Evolutionary conservation across 2,888 invertebrate species (phyloP).

Genomic region (Eristalinus aeneus): DNA sequence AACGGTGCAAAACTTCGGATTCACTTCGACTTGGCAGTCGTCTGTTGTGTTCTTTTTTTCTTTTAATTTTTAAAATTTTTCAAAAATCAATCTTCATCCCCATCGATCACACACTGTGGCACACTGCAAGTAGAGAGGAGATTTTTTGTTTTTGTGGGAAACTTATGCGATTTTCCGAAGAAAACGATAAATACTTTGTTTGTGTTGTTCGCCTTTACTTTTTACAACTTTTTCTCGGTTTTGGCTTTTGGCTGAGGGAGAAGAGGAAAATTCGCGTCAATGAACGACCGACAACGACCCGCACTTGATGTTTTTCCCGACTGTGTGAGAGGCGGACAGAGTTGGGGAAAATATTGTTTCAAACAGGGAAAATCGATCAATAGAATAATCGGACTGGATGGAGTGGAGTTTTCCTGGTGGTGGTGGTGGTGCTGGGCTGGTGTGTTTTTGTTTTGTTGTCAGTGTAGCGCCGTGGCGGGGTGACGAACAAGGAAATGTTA

Average conservation of each 20-base stretch:
- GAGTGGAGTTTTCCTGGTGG: conserved; percentile 7
- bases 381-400: conserved; percentile 65
- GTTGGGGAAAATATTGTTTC: conserved; percentile 63
- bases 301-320: conserved; percentile 69
- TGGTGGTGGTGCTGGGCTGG: not conserved
- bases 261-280: conserved; percentile 61
- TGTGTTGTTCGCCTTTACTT: not conserved
- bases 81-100: not conserved
- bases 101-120: not conserved
- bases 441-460: conserved; percentile 30
- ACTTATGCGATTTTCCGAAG: not conserved
- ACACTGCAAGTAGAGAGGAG: too few species aligned
- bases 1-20: not conserved
- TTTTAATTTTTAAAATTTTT: too few species aligned
- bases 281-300: conserved; percentile 70
- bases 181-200: not conserved
- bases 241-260: conserved; percentile 12
- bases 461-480: not conserved
- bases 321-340: conserved; percentile 21
- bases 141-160: not conserved
- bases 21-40: not conserved
- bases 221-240: conserved; percentile 4
- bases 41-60: not conserved
- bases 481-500: conserved; percentile 35
- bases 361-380: conserved; percentile 67